These are phyloP conservation scores for Brachionus calyciflorus DNA, from an alignment of 1,140 invertebrate species.

Conservation along the genomic window DNA sequence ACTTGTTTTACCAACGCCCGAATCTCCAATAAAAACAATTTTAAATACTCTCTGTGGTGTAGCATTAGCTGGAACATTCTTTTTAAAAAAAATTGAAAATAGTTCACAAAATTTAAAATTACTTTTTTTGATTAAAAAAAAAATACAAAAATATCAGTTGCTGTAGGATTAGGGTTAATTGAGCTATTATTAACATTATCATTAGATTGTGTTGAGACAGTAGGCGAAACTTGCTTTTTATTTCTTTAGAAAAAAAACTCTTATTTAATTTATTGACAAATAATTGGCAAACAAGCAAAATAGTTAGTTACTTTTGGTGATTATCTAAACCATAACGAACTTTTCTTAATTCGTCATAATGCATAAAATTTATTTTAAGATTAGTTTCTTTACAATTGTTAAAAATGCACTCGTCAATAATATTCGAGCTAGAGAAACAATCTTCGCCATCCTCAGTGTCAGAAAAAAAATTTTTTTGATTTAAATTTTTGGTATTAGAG, in stretches of 20 bases:
- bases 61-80: slow-evolving; percentile 33
- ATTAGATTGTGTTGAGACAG: no score
- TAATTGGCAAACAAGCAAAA: no score
- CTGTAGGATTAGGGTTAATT: no score
- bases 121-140: no score
- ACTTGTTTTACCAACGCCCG: slow-evolving; percentile 66
- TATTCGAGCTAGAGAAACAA: background rate
- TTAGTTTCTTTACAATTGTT: slow-evolving; percentile 21
- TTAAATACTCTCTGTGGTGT: slow-evolving; percentile 45
- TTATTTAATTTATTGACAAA: no score
- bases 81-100: background rate
- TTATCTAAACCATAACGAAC: background rate
- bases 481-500: no score
- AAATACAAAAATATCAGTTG: no score
- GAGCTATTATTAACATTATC: no score
- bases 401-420: background rate
- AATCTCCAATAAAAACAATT: slow-evolving; percentile 58
- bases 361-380: slow-evolving; percentile 33
- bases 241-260: no score
- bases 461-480: no score
- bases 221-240: no score
- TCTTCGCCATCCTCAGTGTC: background rate
- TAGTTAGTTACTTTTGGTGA: no score
- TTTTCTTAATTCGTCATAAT: slow-evolving; percentile 30
- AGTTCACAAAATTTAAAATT: background rate